These are phyloP conservation scores for Operophtera brumata DNA, from an alignment of 2,888 invertebrate genomes.

Conservation along the genomic window DNA sequence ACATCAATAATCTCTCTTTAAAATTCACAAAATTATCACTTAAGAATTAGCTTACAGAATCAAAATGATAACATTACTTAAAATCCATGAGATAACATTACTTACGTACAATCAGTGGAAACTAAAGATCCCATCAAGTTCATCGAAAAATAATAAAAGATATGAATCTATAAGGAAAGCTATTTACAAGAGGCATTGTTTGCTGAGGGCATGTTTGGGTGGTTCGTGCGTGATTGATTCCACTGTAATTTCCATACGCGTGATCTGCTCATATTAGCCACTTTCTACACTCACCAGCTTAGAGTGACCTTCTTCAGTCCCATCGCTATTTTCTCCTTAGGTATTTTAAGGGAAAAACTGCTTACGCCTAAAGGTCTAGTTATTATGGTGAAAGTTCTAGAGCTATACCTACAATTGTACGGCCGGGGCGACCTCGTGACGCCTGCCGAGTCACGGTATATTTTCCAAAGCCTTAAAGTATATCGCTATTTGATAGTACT, in stretches of 20 bases:
- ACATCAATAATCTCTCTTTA: too few relatives aligned
- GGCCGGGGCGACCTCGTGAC: conserved; percentile 71
- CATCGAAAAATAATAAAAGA: conserved; percentile 43
- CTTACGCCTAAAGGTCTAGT: conserved; percentile 50
- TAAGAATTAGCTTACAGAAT: too few relatives aligned
- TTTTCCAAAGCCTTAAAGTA: conserved; percentile 68
- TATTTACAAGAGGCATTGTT: conserved; percentile 65
- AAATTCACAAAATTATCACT: too few relatives aligned
- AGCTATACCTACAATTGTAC: conserved; percentile 70
- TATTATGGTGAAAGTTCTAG: conserved; percentile 59
- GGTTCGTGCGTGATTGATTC: conserved; percentile 79
- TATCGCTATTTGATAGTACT: conserved; percentile 48
- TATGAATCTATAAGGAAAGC: conserved; percentile 58
- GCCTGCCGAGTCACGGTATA: conserved; percentile 77
- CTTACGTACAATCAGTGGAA: too few relatives aligned
- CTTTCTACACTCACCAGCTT: conserved; percentile 63
- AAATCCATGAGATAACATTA: too few relatives aligned
- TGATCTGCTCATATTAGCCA: conserved; percentile 76
- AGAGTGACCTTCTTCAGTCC: conserved; percentile 38
- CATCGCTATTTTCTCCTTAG: conserved; percentile 22
- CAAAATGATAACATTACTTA: too few relatives aligned
- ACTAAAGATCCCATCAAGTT: too few relatives aligned
- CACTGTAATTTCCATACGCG: conserved; percentile 79
- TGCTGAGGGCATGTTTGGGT: conserved; percentile 67
- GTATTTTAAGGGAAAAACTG: conserved; percentile 38